Evolutionary conservation across 2,888 invertebrate genomes (phyloP).

Genomic region (Hymenopus coronatus): DNA sequence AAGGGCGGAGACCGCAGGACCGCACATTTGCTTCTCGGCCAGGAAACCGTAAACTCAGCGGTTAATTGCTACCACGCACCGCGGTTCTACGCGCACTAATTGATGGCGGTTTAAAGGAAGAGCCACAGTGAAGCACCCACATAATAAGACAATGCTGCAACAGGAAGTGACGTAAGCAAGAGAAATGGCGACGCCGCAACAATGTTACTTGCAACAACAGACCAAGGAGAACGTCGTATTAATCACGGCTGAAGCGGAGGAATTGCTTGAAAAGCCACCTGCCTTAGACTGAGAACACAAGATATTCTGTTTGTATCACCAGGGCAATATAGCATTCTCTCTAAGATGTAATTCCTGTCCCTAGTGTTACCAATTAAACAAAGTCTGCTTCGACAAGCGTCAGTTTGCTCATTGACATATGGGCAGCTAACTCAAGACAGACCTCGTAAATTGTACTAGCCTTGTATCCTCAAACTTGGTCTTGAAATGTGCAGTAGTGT

Average conservation of each 20-base stretch:
- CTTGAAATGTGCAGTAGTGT: no score
- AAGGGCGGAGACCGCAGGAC: neutral
- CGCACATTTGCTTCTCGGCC: neutral
- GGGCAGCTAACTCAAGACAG: no score
- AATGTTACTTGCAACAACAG: neutral
- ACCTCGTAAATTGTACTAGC: no score
- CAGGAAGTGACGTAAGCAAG: neutral
- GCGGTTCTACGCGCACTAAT: neutral
- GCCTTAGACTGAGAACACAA: neutral
- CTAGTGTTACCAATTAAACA: neutral
- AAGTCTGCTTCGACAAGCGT: neutral
- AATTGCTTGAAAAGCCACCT: neutral
- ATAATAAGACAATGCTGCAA: constrained; percentile 1
- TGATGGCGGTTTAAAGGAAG: constrained; percentile 2
- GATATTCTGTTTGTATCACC: neutral
- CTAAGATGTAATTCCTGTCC: neutral
- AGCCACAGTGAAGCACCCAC: neutral
- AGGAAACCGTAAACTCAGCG: neutral
- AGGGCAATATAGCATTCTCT: neutral
- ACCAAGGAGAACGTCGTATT: neutral
- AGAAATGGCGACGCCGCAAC: neutral
- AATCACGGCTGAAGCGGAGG: neutral
- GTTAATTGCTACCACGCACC: neutral
- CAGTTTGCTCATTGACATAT: no score
- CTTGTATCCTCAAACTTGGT: no score